Evolutionary conservation across 37 sponge, comb jelly and placozoan species (phyloP), one percentile per base, ranked within the genome.

Genomic region (Haliclona indistincta): DNA sequence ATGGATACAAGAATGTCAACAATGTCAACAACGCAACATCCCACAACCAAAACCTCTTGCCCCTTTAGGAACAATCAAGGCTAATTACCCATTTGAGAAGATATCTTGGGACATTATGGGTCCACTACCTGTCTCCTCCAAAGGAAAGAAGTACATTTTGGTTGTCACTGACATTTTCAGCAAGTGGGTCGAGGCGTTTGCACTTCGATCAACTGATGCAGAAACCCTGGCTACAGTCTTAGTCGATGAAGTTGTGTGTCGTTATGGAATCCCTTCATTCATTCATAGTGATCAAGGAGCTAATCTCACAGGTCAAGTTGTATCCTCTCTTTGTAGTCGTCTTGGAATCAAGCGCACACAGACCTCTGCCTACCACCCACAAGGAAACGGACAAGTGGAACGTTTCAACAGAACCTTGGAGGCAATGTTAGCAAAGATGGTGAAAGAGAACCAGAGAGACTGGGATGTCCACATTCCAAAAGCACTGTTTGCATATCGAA

Each of bases 351-450:
- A 66, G 8, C 37, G 40, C 42, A 67, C 79, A 37, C 32, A 22
- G 47, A 76, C 77, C 11, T 36, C 77, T 42, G 77, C 77, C 25
- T 76, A 76, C 38, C 83, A 82, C 65, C 77, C 83, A 22, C 70
- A 75, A 51, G 62, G 76, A 1, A 83, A 83, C 68, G 85, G 78
- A 15, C 72, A 73, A 64, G 78, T 84, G 1, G 85, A 70, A 43
- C 33, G 78, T 29, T 71, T 80, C 43, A 84, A 84, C 52, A 67
- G 63, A 38, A 84, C 77, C 19, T 41, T 84, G 23, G 69, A 75
- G 39, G 38, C 54, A 36, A 81, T 81, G 74, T 43, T 81, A 43
- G 60, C 82, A 49, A 81, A 81, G 56, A 67, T 81, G 11, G 74
- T 81, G 8, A 23, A 61, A n/a, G 74, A 71, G 38, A 72, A 81